phyloP scores from a whole-genome alignment of 2,888 invertebrate genomes.

The Dolomedes plantarius region DNA sequence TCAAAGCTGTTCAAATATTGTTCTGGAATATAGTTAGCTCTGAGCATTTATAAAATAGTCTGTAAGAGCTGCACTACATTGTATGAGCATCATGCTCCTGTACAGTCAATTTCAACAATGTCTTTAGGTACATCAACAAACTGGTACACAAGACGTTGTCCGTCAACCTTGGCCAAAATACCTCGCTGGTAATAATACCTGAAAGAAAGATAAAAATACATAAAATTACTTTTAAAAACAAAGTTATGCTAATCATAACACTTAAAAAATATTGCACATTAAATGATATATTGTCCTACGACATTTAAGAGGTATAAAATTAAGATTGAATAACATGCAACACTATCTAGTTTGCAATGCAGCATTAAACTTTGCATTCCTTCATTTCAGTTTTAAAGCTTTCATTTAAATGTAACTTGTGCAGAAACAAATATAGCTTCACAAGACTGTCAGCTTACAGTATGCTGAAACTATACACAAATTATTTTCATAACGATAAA shows the following conservation, averaged over 20 bases:
- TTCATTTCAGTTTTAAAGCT: too few species aligned
- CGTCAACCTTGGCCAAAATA: conserved; percentile 99
- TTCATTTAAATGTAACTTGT: too few species aligned
- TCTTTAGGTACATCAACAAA: conserved; percentile 99
- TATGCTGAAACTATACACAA: too few species aligned
- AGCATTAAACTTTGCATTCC: too few species aligned
- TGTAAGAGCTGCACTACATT: conserved; percentile 25
- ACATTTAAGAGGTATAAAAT: too few species aligned
- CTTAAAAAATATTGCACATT: not conserved
- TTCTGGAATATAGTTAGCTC: conserved; percentile 41
- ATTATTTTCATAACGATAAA: too few species aligned
- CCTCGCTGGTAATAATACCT: conserved; percentile 99
- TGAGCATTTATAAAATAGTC: conserved; percentile 36
- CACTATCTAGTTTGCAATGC: too few species aligned
- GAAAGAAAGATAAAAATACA: conserved; percentile 69
- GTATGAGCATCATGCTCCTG: conserved; percentile 63
- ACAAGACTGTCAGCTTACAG: too few species aligned
- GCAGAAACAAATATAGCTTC: too few species aligned
- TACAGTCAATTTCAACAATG: conserved; percentile 88
- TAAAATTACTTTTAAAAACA: not conserved
- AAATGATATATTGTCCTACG: too few species aligned
- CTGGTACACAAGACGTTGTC: conserved; percentile 98
- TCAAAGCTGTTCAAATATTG: not conserved
- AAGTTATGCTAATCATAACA: not conserved
- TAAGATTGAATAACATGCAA: too few species aligned